Percentiles rank a stretch among this genome's conserved stretches.
Conservation (phyloP, 2,113 vertebrate genomes). For the Hippolais icterina region DNA sequence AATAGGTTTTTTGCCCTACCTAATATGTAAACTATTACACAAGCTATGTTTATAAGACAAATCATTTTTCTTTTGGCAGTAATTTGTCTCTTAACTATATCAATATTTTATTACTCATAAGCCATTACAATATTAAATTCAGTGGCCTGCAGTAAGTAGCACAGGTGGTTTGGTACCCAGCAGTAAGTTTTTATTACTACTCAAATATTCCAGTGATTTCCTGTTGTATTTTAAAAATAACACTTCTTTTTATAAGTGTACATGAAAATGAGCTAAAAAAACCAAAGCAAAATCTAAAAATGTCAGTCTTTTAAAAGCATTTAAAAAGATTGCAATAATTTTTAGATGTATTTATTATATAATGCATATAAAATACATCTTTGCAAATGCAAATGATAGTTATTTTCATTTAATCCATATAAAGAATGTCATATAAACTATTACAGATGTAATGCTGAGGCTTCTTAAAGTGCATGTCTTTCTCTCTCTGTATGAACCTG, state of each 20-base stretch:
- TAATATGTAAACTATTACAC: neutral
- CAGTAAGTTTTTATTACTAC: slow-evolving; percentile 13
- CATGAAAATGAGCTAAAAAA: neutral
- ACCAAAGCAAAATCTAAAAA: neutral
- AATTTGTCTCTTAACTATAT: slow-evolving; percentile 44
- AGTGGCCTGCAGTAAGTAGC: neutral
- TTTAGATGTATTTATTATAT: neutral
- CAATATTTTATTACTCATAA: slow-evolving; percentile 54
- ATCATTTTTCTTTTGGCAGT: neutral
- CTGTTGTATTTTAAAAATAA: neutral
- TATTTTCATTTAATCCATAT: neutral
- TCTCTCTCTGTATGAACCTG: neutral
- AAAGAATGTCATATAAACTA: neutral
- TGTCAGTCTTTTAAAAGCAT: neutral
- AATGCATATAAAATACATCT: neutral
- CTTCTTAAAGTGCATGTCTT: neutral
- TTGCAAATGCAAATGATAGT: neutral
- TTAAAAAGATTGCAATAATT: neutral
- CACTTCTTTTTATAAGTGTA: neutral
- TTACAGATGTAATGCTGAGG: neutral
- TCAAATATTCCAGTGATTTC: neutral
- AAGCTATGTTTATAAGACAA: neutral
- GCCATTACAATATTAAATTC: slow-evolving; percentile 51
- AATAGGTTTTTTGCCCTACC: neutral
- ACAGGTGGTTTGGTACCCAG: neutral